A percentile compares a stretch with the other conserved stretches of the same genome.
These are phyloP conservation scores for Spilogale gracilis DNA, from an alignment of 2,113 vertebrate species.

Conservation along the genomic window DNA sequence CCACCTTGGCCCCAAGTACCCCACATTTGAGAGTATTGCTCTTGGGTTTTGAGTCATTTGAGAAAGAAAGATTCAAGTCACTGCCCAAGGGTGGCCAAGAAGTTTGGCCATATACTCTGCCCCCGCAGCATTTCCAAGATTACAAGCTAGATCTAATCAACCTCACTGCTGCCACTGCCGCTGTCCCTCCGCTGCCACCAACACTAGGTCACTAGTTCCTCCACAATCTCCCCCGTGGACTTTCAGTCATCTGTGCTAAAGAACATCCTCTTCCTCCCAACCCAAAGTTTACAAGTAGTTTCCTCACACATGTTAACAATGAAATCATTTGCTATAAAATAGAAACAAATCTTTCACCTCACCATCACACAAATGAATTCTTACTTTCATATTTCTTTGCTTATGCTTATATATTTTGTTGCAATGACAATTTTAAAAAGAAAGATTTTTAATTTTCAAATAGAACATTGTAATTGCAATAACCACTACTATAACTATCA, in stretches of 20 bases:
- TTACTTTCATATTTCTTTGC: neutral
- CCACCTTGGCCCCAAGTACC: fast-evolving
- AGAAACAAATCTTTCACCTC: neutral
- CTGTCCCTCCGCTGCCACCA: fast-evolving
- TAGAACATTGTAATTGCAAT: neutral
- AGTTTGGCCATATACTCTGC: neutral
- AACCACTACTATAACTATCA: neutral
- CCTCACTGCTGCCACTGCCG: fast-evolving
- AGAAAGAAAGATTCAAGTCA: neutral
- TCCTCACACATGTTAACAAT: neutral
- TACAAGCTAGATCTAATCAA: neutral
- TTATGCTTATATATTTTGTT: neutral
- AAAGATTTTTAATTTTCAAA: neutral
- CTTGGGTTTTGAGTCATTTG: neutral
- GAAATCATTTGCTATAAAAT: neutral
- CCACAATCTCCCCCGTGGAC: fast-evolving
- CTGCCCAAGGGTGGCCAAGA: too few species aligned
- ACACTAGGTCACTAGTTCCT: neutral
- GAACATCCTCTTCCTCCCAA: neutral
- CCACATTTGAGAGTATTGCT: neutral
- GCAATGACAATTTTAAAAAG: neutral
- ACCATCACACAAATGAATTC: neutral
- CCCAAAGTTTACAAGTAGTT: neutral
- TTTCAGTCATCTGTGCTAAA: neutral
- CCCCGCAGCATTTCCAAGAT: fast-evolving